A percentile compares a stretch with the other conserved stretches of the same genome.
Evolutionary conservation across 2,888 invertebrate species (phyloP).

Genomic region (Drosophila pseudotakahashii): DNA sequence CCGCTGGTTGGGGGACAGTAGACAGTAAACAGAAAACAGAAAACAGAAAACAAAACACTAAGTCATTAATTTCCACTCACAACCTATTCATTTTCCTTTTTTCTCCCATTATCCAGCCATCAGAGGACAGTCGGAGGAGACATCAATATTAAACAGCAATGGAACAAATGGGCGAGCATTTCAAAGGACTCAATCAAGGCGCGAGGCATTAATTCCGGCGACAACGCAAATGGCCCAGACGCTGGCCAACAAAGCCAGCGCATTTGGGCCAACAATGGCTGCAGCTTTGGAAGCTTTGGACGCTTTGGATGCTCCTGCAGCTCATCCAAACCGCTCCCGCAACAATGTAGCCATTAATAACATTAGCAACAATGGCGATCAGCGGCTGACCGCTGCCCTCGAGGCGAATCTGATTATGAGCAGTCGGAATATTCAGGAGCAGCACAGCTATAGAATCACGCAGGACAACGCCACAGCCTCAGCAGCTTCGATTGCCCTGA

Average conservation of each 20-base stretch:
- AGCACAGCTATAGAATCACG: constrained; percentile 65
- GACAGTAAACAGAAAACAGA: not conserved
- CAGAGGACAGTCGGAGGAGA: constrained; percentile 28
- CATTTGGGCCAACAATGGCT: constrained; percentile 35
- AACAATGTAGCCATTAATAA: constrained; percentile 58
- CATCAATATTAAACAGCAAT: constrained; percentile 72
- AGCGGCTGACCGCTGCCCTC: constrained; percentile 45
- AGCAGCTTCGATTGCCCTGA: constrained; percentile 1
- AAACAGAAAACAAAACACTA: constrained; percentile 53
- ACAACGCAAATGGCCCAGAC: constrained; percentile 60
- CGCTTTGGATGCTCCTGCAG: too few species aligned
- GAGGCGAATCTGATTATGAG: constrained; percentile 75
- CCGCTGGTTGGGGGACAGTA: constrained; percentile 38
- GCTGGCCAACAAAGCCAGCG: constrained; percentile 41
- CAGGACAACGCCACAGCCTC: constrained; percentile 47
- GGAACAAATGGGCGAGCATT: constrained; percentile 75
- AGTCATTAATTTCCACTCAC: constrained; percentile 71
- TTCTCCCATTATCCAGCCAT: constrained; percentile 39
- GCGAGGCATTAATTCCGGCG: constrained; percentile 65
- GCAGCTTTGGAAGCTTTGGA: constrained; percentile 29
- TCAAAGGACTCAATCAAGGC: constrained; percentile 76
- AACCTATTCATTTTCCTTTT: constrained; percentile 50
- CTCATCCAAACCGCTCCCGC: constrained; percentile 34
- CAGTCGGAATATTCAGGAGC: constrained; percentile 70
- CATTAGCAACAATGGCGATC: constrained; percentile 60